Percentiles rank a stretch among this genome's conserved stretches.
Evolutionary conservation across 2,113 vertebrate genomes (phyloP).

Genomic region (Cyanoliseus patagonus): DNA sequence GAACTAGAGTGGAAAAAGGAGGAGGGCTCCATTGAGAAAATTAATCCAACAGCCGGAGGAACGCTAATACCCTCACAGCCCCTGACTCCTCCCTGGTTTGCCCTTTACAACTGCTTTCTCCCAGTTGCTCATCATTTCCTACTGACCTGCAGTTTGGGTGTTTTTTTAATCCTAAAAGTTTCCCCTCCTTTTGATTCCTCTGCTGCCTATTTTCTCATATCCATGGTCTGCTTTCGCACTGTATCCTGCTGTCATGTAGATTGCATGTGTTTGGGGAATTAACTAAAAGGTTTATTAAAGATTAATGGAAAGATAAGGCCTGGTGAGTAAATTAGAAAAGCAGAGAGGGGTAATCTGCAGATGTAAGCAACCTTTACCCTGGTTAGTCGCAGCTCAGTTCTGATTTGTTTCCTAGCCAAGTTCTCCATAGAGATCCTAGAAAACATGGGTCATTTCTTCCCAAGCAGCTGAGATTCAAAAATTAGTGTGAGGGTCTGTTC

Average conservation of each 20-base stretch:
- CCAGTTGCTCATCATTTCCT: neutral
- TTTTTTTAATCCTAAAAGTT: conserved; percentile 29
- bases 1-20: neutral
- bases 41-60: neutral
- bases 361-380: conserved; percentile 47
- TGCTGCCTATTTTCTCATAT: neutral
- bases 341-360: conserved; percentile 64
- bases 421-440: neutral
- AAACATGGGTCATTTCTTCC: neutral
- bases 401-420: conserved; percentile 8
- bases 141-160: neutral
- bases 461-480: neutral
- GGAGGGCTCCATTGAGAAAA: neutral
- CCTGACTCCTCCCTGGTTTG: neutral
- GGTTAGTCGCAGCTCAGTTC: conserved; percentile 38
- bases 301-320: conserved; percentile 67
- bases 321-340: conserved; percentile 62
- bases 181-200: conserved; percentile 42
- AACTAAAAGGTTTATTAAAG: conserved; percentile 67
- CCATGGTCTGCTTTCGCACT: conserved; percentile 11
- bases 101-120: neutral
- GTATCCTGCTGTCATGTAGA: conserved; percentile 64
- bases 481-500: neutral
- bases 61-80: neutral
- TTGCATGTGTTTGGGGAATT: conserved; percentile 57